Base-by-base conservation (phyloP, 2,888 invertebrate species). In the Eupithecia subfuscata region DNA sequence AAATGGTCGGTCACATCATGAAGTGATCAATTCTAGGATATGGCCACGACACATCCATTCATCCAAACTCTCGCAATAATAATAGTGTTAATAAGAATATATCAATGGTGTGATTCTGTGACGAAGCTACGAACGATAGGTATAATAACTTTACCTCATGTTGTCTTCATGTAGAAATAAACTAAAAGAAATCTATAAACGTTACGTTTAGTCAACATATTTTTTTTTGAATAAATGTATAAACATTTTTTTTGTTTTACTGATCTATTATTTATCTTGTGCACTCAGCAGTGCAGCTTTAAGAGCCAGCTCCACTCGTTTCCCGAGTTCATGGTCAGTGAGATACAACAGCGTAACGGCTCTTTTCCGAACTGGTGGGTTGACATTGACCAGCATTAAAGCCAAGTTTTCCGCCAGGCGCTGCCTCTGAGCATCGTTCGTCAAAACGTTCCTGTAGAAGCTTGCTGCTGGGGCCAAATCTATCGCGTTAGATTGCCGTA, bases 321-420 rank as follows among this genome's bases (percentile, higher is more conserved):
- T 94, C 1, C 98, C 97, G 78, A 97, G 96, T 48, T 97, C 96
- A 0, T 96, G 88, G 89, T 97, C 96, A 0, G 97, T 97, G 84
- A 97, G 95, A 37, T 95, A 90, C 88, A 98, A 98, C 88, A 97
- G 67, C 56, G 72, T 75, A 1, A 81, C 52, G 2, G 37, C 79
- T 67, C 80, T 75, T 48, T 75, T 63, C 60, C 78, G 80, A 6
- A 80, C 77, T 3, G 80, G 80, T 14, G 80, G 78, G 37, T 76
- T 80, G 2, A 78, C 80, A 2, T 56, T 22, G 5, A 60, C 70
- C n/a, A 81, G 69, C 6, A 70, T 48, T 8, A 18, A 12, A 18
- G 74, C 75, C 25, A 80, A 9, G 30, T 34, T 74, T 18, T 77
- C 78, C 9, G 67, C 76, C n/a, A 81, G 67, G 12, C 81, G 77